These are phyloP conservation scores for Cephalopachus bancanus DNA, from an alignment of 2,797 vertebrate genomes.

Conservation along the genomic window DNA sequence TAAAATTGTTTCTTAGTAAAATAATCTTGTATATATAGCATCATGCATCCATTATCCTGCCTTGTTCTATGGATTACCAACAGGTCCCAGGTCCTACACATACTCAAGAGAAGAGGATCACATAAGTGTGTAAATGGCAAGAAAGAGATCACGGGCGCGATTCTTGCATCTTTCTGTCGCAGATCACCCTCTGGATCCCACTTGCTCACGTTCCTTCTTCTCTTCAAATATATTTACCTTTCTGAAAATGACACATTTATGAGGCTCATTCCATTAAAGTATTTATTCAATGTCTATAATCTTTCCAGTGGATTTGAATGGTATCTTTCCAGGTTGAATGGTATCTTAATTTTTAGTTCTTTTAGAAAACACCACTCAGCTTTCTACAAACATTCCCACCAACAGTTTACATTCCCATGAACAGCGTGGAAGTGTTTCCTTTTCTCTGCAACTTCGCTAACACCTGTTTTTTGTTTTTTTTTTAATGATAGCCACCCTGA, in stretches of 20 bases:
- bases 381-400: no score
- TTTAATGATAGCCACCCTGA: no score
- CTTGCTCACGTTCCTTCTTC: neutral
- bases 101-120: neutral
- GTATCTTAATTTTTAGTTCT: no score
- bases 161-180: neutral
- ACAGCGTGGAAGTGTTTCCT: no score
- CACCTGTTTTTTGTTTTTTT: no score
- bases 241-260: neutral
- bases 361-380: no score
- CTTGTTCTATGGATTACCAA: neutral
- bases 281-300: neutral
- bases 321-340: no score
- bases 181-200: neutral
- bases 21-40: neutral
- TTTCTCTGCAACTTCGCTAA: no score
- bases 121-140: neutral
- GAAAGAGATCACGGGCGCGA: no score
- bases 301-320: neutral
- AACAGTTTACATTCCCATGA: no score
- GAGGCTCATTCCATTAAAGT: neutral
- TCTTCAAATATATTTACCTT: neutral
- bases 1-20: no score
- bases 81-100: neutral
- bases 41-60: neutral